Conservation (phyloP, 2,113 vertebrate species). For the Calidris pugnax region DNA sequence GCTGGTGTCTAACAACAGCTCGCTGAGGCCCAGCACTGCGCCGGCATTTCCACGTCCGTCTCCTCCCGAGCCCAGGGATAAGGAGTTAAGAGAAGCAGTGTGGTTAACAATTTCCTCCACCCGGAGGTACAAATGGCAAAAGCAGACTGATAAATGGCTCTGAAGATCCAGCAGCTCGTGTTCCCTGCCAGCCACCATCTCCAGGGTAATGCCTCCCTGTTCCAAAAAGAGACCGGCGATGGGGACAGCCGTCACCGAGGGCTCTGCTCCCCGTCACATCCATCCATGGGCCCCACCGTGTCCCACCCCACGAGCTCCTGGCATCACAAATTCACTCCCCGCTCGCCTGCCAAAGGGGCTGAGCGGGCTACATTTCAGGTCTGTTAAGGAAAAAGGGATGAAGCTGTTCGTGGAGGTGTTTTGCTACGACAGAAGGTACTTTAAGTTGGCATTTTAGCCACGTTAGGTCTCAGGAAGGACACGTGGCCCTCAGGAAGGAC, state of each 20-base stretch:
- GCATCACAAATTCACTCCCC: rapidly evolving
- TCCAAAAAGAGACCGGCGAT: neutral
- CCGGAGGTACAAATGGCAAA: neutral
- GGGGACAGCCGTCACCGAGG: neutral
- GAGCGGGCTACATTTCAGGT: neutral
- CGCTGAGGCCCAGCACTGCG: neutral
- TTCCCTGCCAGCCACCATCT: neutral
- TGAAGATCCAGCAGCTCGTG: neutral
- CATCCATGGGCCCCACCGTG: neutral
- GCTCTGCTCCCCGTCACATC: neutral
- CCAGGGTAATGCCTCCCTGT: neutral
- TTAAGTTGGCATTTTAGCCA: rapidly evolving
- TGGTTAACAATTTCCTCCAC: neutral
- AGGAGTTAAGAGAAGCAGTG: neutral
- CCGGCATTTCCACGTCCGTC: neutral
- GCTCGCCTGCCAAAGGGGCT: neutral
- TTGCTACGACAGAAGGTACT: rapidly evolving
- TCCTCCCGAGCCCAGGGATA: neutral
- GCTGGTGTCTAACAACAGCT: neutral
- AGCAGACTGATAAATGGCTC: neutral
- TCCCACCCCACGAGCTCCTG: neutral
- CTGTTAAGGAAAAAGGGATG: neutral
- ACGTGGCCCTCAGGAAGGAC: neutral
- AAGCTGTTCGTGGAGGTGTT: rapidly evolving
- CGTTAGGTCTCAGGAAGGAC: neutral